Percentiles rank a stretch among this genome's conserved stretches.
Evolutionary conservation across 1,140 invertebrate species (phyloP).

Genomic region (Anthonomus grandis): DNA sequence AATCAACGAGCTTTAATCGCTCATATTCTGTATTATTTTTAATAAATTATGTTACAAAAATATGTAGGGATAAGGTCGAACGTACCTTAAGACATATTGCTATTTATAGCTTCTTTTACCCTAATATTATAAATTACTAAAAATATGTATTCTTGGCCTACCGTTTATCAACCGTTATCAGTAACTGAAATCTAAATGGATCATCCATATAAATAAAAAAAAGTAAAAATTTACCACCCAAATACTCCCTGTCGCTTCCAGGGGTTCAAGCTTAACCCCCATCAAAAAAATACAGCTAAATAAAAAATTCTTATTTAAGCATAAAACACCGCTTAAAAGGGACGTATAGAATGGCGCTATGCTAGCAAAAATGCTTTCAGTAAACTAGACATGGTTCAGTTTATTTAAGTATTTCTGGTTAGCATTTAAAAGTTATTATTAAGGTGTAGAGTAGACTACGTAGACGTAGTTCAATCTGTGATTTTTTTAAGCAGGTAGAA

Average conservation of each 20-base stretch:
- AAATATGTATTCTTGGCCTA: too few species aligned
- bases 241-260: background rate
- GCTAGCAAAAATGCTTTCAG: background rate
- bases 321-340: background rate
- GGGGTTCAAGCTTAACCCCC: background rate
- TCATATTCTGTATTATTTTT: too few species aligned
- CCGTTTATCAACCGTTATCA: too few species aligned
- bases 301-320: background rate
- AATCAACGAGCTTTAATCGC: too few species aligned
- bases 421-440: background rate
- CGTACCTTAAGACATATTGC: too few species aligned
- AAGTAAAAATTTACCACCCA: background rate
- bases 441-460: conserved; percentile 13
- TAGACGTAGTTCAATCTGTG: conserved; percentile 26
- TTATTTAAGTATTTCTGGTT: background rate
- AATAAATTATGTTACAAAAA: too few species aligned
- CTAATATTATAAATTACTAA: too few species aligned
- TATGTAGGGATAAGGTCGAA: too few species aligned
- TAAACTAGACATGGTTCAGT: too few species aligned
- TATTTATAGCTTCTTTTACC: too few species aligned
- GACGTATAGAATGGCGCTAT: conserved; percentile 4
- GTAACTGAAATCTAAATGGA: background rate
- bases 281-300: background rate
- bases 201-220: background rate
- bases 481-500: conserved; percentile 24